A percentile compares a stretch with the other conserved stretches of the same genome.
Conservation (phyloP, 2,797 vertebrate genomes). For the Phylloscopus collybita region DNA sequence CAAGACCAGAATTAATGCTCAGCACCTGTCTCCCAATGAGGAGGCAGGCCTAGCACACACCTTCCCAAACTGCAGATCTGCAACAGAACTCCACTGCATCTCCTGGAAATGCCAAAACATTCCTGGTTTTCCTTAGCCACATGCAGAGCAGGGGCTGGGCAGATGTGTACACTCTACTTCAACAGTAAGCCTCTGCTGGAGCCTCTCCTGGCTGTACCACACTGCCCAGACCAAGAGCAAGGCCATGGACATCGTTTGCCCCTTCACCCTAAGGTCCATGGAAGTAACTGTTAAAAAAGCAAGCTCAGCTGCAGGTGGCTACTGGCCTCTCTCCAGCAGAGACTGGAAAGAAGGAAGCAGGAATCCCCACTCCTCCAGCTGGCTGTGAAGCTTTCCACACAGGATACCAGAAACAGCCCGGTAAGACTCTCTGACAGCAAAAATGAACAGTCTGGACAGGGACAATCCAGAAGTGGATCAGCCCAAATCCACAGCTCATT, state of each 20-base stretch:
- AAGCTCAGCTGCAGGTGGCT: background rate
- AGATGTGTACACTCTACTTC: background rate
- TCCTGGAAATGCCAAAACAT: background rate
- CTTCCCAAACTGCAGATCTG: background rate
- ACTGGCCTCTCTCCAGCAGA: background rate
- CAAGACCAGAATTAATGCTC: background rate
- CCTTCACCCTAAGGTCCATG: background rate
- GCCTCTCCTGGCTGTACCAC: background rate
- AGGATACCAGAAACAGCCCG: background rate
- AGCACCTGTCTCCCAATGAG: fast-evolving
- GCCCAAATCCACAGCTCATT: background rate
- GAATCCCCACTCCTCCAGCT: background rate
- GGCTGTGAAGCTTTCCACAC: background rate
- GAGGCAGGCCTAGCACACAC: background rate
- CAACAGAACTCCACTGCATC: fast-evolving
- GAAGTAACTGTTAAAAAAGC: background rate
- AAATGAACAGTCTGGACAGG: background rate
- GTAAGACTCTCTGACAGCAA: background rate
- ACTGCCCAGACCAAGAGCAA: background rate
- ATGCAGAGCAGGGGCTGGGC: fast-evolving
- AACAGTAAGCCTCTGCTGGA: fast-evolving
- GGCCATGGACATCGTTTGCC: background rate
- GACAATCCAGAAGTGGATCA: background rate
- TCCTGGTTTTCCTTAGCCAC: background rate
- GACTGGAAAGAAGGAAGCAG: background rate